A percentile compares a stretch with the other conserved stretches of the same genome.
These are phyloP conservation scores for Drosophila sp. DNA, from an alignment of 1,140 invertebrate genomes.

Conservation along the genomic window DNA sequence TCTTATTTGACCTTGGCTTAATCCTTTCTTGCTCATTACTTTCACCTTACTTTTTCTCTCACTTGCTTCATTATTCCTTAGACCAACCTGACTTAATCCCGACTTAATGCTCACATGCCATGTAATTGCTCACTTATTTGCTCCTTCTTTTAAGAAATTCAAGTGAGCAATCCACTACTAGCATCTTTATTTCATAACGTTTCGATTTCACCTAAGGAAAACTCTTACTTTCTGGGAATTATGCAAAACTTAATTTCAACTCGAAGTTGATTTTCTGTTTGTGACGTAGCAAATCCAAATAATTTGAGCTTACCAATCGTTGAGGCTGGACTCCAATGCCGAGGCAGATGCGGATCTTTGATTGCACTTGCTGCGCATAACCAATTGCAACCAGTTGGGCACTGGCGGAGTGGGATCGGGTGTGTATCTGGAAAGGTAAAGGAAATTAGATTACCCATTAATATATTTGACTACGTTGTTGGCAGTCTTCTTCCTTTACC, in stretches of 20 bases:
- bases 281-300: background rate
- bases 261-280: too few relatives aligned
- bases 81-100: too few relatives aligned
- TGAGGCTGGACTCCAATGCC: constrained; percentile 23
- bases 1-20: too few relatives aligned
- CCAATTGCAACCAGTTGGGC: constrained; percentile 82
- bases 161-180: too few relatives aligned
- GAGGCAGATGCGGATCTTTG: constrained; percentile 34
- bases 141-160: too few relatives aligned
- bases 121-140: too few relatives aligned
- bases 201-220: constrained; percentile 37
- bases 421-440: constrained; percentile 57
- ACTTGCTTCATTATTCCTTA: too few relatives aligned
- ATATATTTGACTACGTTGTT: background rate
- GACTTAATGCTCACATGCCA: too few relatives aligned
- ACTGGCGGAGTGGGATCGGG: constrained; percentile 73
- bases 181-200: background rate
- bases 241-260: too few relatives aligned
- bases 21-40: too few relatives aligned
- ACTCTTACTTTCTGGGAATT: background rate
- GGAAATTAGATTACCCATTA: background rate
- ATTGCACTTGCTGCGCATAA: constrained; percentile 82
- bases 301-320: constrained; percentile 64
- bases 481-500: background rate
- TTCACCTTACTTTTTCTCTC: too few relatives aligned